Evolutionary conservation across 2,113 vertebrate species (phyloP).

Genomic region (Gopherus evgoodei): DNA sequence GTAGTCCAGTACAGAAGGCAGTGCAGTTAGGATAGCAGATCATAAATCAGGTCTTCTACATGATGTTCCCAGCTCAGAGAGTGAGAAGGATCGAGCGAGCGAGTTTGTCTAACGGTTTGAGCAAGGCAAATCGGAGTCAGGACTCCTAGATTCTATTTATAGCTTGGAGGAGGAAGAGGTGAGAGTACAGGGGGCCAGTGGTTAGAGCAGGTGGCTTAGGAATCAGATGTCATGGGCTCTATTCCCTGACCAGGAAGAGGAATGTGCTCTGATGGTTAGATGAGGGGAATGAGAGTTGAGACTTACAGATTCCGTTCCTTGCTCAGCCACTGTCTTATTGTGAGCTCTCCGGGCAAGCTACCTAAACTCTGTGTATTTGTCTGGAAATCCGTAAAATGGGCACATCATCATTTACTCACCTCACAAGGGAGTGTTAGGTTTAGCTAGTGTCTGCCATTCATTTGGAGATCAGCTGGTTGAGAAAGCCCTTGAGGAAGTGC

Average conservation of each 20-base stretch:
- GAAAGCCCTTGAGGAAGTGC: neutral
- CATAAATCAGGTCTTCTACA: accelerated
- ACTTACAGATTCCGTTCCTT: neutral
- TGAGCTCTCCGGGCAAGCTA: neutral
- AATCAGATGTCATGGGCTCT: accelerated
- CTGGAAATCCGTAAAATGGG: neutral
- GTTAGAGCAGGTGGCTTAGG: neutral
- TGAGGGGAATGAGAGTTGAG: neutral
- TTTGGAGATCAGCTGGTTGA: neutral
- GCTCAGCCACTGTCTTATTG: neutral
- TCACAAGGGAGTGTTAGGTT: neutral
- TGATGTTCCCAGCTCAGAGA: accelerated
- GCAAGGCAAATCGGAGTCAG: neutral
- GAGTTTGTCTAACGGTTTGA: neutral
- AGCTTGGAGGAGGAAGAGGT: neutral
- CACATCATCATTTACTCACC: neutral
- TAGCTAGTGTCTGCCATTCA: neutral
- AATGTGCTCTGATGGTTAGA: neutral
- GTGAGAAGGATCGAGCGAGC: no score
- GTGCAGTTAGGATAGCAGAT: neutral
- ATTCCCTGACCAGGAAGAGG: neutral
- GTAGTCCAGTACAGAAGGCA: accelerated
- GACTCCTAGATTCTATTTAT: neutral
- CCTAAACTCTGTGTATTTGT: neutral
- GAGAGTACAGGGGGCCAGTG: neutral